Evolutionary conservation across 2,888 invertebrate genomes (phyloP).

Genomic region (Tuta absoluta): DNA sequence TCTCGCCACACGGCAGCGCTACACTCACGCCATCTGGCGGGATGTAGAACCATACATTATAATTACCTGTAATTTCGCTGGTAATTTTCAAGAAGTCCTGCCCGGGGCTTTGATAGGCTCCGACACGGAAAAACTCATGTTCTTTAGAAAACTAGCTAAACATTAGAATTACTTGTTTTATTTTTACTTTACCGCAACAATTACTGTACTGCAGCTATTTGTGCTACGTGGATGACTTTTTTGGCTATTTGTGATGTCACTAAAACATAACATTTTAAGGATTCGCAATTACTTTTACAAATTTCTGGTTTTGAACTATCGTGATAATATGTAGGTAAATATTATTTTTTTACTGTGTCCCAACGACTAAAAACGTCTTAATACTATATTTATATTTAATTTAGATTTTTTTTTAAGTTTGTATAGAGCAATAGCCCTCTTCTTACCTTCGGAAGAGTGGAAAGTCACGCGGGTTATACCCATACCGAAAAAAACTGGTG

Average conservation of each 20-base stretch:
- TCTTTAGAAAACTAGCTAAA: constrained; percentile 20
- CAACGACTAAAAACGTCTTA: too few relatives aligned
- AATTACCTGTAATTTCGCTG: constrained; percentile 28
- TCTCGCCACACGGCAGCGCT: constrained; percentile 40
- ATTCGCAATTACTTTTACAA: too few relatives aligned
- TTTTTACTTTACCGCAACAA: constrained; percentile 21
- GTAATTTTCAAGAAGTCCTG: constrained; percentile 21
- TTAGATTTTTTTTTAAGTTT: too few relatives aligned
- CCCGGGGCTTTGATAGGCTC: constrained; percentile 21
- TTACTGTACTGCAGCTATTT: constrained; percentile 20
- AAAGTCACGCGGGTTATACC: too few relatives aligned
- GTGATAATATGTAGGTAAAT: too few relatives aligned
- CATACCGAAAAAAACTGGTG: too few relatives aligned
- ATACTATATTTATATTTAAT: too few relatives aligned
- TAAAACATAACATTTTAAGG: too few relatives aligned
- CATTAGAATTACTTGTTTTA: constrained; percentile 14
- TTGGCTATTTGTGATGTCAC: not conserved
- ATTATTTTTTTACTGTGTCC: too few relatives aligned
- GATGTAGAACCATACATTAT: constrained; percentile 30
- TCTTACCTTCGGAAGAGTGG: too few relatives aligned
- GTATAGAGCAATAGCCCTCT: too few relatives aligned
- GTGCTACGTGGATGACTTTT: constrained; percentile 17
- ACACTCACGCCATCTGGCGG: constrained; percentile 59
- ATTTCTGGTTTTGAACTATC: not conserved
- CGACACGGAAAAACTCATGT: constrained; percentile 26